Evolutionary conservation across 2,888 invertebrate genomes (phyloP), one percentile per base, ranked within the genome.

Genomic region (Himalopsyche anomala): DNA sequence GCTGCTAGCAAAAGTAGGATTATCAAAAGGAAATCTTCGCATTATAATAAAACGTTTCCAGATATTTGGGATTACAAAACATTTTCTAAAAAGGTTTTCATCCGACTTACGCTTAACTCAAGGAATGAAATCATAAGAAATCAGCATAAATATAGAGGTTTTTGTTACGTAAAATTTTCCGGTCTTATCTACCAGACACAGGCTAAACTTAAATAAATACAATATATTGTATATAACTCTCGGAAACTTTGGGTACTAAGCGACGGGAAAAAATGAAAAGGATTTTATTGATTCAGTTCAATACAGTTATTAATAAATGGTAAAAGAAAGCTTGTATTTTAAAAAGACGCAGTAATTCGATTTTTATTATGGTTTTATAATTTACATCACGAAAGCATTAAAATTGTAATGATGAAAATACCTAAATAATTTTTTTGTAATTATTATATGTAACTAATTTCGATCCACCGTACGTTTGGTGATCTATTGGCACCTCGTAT

Each of bases 141-240:
- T 74, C 74, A 74, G 74, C 36, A 74, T 74, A 74, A 74, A 74
- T 74, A 74, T 38, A 74, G 36, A 74, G 74, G 74, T 74, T 74
- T 62, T 28, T 74, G 74, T 36, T 74, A 74, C 12, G 74, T 74
- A 74, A 74, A 74, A 74, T 74, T 36, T 36, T 74, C 38, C 38
- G 36, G 36, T 19, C 74, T 74, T 74, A 74, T 74, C 74, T 74
- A 74, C 74, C 12, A 15, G 36, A 74, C 8, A 36, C 74, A 74
- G 74, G 74, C 74, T 74, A 74, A 38, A 74, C 74, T 74, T 74
- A 74, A 69, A 69, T 69, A 69, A 69, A 74, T 74, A 74, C 74
- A 38, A 74, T 74, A 74, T 12, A 74, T 51, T 51, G 51, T 51
- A 51, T 51, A 74, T 38, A 38, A 74, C 36, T 74, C 74, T 15